Conservation (phyloP, 2,797 vertebrate species). For the Enoplosus armatus region DNA sequence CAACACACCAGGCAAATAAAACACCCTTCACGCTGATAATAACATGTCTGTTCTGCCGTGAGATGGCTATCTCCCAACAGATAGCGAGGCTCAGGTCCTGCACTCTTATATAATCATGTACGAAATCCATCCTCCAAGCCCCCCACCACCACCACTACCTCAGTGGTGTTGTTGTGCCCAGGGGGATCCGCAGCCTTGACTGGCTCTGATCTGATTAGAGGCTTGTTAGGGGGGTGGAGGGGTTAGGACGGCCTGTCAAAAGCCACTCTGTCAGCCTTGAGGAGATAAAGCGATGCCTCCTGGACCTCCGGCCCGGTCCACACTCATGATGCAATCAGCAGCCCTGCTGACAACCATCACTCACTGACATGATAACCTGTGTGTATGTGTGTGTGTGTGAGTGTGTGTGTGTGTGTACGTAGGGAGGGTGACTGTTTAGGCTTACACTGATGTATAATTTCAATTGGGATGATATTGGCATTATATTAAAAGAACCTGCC, state of each 20-base stretch:
- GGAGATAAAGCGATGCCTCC: conserved; percentile 83
- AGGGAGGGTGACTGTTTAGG: background rate
- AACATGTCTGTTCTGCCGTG: conserved; percentile 1
- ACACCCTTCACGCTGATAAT: conserved; percentile 41
- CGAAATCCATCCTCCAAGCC: conserved; percentile 32
- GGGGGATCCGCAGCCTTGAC: conserved; percentile 85
- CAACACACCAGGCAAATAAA: conserved; percentile 57
- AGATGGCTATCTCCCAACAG: conserved; percentile 49
- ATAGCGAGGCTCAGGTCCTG: conserved; percentile 57
- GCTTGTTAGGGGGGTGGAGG: conserved; percentile 22
- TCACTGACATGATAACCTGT: conserved; percentile 54
- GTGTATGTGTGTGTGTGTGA: conserved; percentile 49
- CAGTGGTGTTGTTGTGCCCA: conserved; percentile 64
- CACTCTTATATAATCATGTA: conserved; percentile 57
- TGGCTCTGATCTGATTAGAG: conserved; percentile 71
- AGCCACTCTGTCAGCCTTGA: conserved; percentile 86
- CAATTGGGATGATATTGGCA: background rate
- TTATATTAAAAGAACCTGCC: background rate
- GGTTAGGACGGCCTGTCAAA: conserved; percentile 84
- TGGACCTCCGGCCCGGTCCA: conserved; percentile 78
- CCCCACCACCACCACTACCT: background rate
- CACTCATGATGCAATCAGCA: conserved; percentile 84
- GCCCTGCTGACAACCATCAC: conserved; percentile 69
- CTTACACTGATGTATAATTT: background rate
- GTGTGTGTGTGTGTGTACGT: conserved; percentile 6